Base-by-base conservation (phyloP, 2,797 vertebrate species). In the Pangasius larnaudii region DNA sequence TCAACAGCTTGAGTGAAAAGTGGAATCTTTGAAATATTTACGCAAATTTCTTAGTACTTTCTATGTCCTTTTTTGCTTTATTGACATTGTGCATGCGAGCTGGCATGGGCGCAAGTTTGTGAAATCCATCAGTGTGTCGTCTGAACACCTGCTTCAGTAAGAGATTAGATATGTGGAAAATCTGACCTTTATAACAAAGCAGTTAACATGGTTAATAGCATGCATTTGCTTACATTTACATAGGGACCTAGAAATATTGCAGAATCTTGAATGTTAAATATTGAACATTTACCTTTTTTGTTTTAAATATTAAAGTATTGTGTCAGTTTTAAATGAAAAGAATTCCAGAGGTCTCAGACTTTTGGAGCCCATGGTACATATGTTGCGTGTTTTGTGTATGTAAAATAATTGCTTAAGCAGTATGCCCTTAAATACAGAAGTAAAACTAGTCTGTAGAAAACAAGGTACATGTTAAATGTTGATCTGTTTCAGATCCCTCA, bases 401-500 rank as follows among this genome's bases (percentile, higher is more conserved):
- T 74, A 75, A 42, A 42, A 56, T 53, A 9, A 56, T 56, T 56
- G 16, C 75, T 19, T 78, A 33, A 78, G 22, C 49, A 56, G n/a
- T 53, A 51, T n/a, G 49, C 7, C 18, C 14, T 33, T 36, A 1
- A 0, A 33, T 58, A 69, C 27, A 86, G 61, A 51, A 53, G 69
- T 51, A n/a, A 65, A 69, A 39, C 61, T 72, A 6, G 33, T n/a
- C 18, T 19, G 2, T 78, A 18, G 3, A 72, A 61, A 19, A 53
- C 11, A 33, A 3, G 0, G 16, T 36, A 11, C n/a, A 36, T 84
- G 0, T 51, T 36, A 42, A 49, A 53, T 89, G 75, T 24, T 88
- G 11, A 49, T 88, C 14, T 61, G 14, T 84, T 91, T 59, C 94
- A 99, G 98, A 98, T 99, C 86, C 98, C 98, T 85, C 98, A 98